Conservation (phyloP, 2,888 invertebrate species). For the Melangyna quadrimaculata region DNA sequence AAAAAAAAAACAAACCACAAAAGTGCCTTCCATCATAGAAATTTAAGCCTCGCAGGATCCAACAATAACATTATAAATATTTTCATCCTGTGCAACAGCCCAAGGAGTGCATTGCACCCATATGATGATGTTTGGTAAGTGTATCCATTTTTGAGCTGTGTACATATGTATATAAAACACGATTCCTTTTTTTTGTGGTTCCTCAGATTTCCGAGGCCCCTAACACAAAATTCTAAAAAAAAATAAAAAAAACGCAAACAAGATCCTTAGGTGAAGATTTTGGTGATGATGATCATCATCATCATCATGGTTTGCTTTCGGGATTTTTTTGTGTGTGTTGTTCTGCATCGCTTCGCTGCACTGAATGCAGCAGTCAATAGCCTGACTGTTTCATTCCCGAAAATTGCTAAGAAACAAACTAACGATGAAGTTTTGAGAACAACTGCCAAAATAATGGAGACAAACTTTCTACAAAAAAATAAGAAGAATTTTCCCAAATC, state of each 20-base stretch:
- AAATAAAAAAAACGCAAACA: slow-evolving; percentile 34
- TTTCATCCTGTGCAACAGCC: slow-evolving; percentile 13
- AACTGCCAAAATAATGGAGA: slow-evolving; percentile 14
- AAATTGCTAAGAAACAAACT: slow-evolving; percentile 30
- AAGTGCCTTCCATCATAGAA: slow-evolving; percentile 59
- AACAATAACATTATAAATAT: slow-evolving; percentile 37
- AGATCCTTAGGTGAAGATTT: slow-evolving; percentile 19
- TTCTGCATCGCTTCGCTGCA: slow-evolving; percentile 45
- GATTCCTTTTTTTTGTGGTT: slow-evolving; percentile 50
- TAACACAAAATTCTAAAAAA: slow-evolving; percentile 57
- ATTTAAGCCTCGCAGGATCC: slow-evolving; percentile 53
- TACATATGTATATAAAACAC: slow-evolving; percentile 44
- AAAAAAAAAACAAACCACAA: slow-evolving; percentile 23
- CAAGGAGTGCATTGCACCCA: slow-evolving; percentile 64
- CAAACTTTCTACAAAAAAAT: slow-evolving; percentile 27
- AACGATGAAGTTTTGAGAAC: slow-evolving; percentile 48
- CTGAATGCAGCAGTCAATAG: slow-evolving; percentile 66
- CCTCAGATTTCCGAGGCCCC: slow-evolving; percentile 61
- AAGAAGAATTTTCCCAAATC: slow-evolving; percentile 3
- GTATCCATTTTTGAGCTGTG: slow-evolving; percentile 54
- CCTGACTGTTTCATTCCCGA: slow-evolving; percentile 55
- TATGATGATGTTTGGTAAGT: slow-evolving; percentile 27
- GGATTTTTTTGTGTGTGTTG: slow-evolving; percentile 8
- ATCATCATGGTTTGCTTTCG: slow-evolving; percentile 28
- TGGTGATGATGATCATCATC: neutral